Evolutionary conservation across 2,113 vertebrate genomes (phyloP).

Genomic region (Pygathrix nemaeus): DNA sequence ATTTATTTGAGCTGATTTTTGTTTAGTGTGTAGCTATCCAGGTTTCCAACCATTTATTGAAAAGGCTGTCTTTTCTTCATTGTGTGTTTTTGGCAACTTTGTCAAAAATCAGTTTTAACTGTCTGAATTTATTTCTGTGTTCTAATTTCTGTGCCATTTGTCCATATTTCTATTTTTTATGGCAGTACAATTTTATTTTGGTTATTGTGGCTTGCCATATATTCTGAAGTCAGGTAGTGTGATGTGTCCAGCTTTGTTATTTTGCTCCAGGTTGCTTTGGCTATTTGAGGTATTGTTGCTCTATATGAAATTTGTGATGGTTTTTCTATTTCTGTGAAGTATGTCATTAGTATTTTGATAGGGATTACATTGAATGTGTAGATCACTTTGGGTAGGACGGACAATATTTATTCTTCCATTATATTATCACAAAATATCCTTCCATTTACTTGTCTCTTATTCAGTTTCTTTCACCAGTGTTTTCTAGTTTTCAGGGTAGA

Average conservation of each 20-base stretch:
- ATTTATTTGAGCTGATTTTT: background rate
- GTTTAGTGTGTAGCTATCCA: background rate
- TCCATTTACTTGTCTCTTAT: background rate
- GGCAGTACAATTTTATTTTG: background rate
- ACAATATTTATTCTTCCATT: background rate
- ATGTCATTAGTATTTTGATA: background rate
- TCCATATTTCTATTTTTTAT: background rate
- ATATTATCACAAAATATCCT: background rate
- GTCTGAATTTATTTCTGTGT: background rate
- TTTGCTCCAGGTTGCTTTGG: background rate
- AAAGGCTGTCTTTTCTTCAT: background rate
- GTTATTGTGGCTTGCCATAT: background rate
- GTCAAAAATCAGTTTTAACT: background rate
- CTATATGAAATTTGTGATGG: background rate
- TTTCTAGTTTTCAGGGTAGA: background rate
- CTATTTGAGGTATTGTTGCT: background rate
- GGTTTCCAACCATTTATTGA: background rate
- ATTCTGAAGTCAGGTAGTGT: background rate
- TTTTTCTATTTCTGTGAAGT: background rate
- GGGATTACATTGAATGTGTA: background rate
- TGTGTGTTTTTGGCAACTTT: background rate
- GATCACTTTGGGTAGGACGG: background rate
- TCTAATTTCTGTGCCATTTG: background rate
- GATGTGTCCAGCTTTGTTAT: background rate
- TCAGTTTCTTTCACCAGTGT: background rate